Conservation (phyloP, 1,140 invertebrate species). For the Conus betulinus region DNA sequence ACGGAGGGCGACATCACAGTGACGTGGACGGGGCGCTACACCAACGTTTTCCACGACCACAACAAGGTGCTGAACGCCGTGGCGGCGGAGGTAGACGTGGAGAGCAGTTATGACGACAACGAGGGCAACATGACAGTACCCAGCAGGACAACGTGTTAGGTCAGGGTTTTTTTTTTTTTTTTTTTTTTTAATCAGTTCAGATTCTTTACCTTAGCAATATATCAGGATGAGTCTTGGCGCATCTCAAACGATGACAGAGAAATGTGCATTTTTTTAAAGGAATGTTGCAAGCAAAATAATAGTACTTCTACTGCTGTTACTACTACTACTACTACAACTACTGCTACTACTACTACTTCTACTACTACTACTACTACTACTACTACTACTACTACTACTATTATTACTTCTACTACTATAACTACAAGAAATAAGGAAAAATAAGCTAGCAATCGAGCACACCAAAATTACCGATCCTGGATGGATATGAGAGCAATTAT, state of each 20-base stretch:
- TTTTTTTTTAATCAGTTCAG: too few relatives aligned
- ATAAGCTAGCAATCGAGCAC: too few relatives aligned
- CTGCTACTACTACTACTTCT: constrained; percentile 34
- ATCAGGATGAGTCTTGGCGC: not conserved
- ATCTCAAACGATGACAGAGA: not conserved
- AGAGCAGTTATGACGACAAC: constrained; percentile 48
- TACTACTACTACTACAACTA: constrained; percentile 40
- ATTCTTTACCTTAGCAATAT: not conserved
- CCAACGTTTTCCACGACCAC: constrained; percentile 41
- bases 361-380: constrained; percentile 33
- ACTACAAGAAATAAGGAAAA: constrained; percentile 30
- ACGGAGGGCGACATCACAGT: constrained; percentile 34
- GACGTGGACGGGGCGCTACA: constrained; percentile 44
- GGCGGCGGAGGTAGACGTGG: constrained; percentile 17
- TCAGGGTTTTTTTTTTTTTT: constrained; percentile 23
- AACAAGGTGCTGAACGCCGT: constrained; percentile 45
- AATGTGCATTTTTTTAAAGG: constrained; percentile 11
- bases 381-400: constrained; percentile 38
- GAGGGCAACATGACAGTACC: constrained; percentile 40
- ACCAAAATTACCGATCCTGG: too few relatives aligned
- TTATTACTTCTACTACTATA: not conserved
- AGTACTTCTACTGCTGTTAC: not conserved
- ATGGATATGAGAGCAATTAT: too few relatives aligned
- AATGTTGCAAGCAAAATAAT: not conserved
- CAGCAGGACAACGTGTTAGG: constrained; percentile 43